A percentile compares a stretch with the other conserved stretches of the same genome.
Conservation (phyloP, 2,888 invertebrate species). For the Aquatica leii region DNA sequence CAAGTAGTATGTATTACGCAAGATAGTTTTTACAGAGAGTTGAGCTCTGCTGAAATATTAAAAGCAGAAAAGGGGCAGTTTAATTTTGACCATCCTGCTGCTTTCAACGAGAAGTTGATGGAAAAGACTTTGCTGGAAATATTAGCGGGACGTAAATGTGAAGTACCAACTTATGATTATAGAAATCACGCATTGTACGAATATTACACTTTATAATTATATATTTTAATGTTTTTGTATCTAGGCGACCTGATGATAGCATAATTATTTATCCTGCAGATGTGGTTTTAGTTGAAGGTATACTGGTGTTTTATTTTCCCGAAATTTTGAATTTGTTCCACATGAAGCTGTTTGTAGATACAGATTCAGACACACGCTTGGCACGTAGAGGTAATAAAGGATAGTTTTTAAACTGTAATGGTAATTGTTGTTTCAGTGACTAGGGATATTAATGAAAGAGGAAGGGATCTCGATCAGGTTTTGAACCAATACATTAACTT, state of each 20-base stretch:
- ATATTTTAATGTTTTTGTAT: constrained; percentile 1
- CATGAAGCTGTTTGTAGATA: constrained; percentile 99
- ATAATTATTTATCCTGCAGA: constrained; percentile 93
- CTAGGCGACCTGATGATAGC: constrained; percentile 69
- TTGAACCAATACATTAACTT: constrained; percentile 96
- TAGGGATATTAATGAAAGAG: constrained; percentile 94
- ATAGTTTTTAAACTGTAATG: not conserved
- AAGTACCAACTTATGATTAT: constrained; percentile 94
- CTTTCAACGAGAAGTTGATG: constrained; percentile 91
- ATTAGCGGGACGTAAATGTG: constrained; percentile 83
- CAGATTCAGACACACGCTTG: constrained; percentile 96
- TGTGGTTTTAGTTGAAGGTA: constrained; percentile 97
- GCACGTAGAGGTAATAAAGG: constrained; percentile 85
- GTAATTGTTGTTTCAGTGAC: constrained; percentile 71
- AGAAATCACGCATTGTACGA: constrained; percentile 87
- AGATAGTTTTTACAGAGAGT: constrained; percentile 94
- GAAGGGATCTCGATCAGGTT: constrained; percentile 92
- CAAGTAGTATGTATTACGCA: constrained; percentile 95
- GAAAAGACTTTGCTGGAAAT: constrained; percentile 82
- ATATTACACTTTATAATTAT: no score
- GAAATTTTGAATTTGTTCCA: constrained; percentile 94
- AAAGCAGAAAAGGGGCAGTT: constrained; percentile 90
- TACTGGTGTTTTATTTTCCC: constrained; percentile 96
- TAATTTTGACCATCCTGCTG: constrained; percentile 99
- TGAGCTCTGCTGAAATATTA: constrained; percentile 80